Evolutionary conservation across 2,113 vertebrate genomes (phyloP).

Genomic region (Phaethornis superciliosus): DNA sequence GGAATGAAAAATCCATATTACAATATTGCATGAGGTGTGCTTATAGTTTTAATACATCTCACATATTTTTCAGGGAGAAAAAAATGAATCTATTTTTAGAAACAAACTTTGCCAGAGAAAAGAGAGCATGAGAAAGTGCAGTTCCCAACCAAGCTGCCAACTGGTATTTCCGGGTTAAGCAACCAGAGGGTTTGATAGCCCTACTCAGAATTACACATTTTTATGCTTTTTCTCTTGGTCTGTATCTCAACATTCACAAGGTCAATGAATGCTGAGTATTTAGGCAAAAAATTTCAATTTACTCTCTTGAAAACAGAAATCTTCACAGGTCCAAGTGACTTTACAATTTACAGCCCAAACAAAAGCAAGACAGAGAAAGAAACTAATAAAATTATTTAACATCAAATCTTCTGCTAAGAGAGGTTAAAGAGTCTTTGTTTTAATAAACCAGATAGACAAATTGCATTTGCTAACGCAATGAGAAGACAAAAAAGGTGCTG

Average conservation of each 20-base stretch:
- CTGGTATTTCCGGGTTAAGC: slow-evolving; percentile 36
- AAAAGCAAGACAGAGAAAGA: neutral
- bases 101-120: slow-evolving; percentile 13
- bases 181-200: neutral
- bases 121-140: slow-evolving; percentile 39
- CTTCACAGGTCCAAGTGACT: neutral
- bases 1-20: neutral
- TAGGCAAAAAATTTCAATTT: neutral
- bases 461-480: neutral
- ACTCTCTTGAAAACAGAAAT: neutral
- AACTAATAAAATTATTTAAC: neutral
- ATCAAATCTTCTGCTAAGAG: neutral
- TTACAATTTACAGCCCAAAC: neutral
- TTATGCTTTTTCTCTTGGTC: neutral
- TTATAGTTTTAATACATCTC: neutral
- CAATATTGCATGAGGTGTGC: neutral
- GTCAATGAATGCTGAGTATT: neutral
- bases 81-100: slow-evolving; percentile 19
- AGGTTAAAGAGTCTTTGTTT: neutral
- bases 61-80: neutral
- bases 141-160: neutral
- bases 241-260: neutral
- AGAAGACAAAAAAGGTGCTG: neutral
- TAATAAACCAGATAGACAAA: neutral
- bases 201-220: neutral